Evolutionary conservation across 2,113 vertebrate genomes (phyloP), one percentile per base, ranked within the genome.

Genomic region (Patagioenas fasciata): DNA sequence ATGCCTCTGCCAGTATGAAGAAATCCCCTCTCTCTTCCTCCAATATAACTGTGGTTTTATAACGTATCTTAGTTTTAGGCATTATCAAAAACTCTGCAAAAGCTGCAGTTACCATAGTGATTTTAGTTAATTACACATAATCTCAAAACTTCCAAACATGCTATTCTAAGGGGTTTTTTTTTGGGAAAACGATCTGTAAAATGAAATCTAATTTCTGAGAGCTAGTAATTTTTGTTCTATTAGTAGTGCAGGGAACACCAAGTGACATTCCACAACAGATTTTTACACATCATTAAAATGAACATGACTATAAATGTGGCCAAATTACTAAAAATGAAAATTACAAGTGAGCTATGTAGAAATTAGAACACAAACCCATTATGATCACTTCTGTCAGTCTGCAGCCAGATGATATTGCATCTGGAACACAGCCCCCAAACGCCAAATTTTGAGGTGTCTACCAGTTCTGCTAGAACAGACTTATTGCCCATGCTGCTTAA

Each of bases 51-150:
- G 61, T 42, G 50, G 15, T 65, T 94, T 96, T 89, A 88, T 19
- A 83, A 38, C 1, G 1, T 20, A 58, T 56, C 67, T 60, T 81
- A 29, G 16, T 51, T 73, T 66, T 17, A 85, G 70, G 29, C 44
- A 85, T 1, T 47, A 70, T 51, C 74, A 89, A 91, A 82, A 78
- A 36, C 34, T 60, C 53, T 48, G 79, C 50, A 88, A 88, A 95
- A 93, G 11, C 17, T 71, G 48, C 47, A n/a, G 74, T 77, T 94
- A 69, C 87, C 79, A 75, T 54, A 95, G 91, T 61, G 69, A 96
- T 91, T 92, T 84, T 56, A 78, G 75, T 78, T 89, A 94, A 90
- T 94, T 95, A 84, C 73, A 64, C 77, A 64, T 73, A 73, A 94
- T 81, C 61, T 81, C 70, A 54, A 54, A 89, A 88, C 24, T 85